phyloP scores from a whole-genome alignment of 2,888 invertebrate species.

The Cheilosia scutellata region DNA sequence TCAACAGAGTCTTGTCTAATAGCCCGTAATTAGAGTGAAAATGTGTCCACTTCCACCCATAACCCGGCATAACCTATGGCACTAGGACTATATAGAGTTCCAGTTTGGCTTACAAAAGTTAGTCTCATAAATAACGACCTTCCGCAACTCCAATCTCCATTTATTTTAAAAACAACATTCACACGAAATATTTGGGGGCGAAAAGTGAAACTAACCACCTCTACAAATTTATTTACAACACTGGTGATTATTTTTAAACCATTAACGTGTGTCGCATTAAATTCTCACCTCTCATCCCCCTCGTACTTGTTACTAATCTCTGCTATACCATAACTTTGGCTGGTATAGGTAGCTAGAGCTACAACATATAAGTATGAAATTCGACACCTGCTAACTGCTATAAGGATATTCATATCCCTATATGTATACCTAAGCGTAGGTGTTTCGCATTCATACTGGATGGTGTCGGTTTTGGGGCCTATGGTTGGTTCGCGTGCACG shows the following conservation, averaged over 20 bases:
- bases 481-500: slow-evolving; percentile 20
- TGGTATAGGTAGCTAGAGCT: too few species aligned
- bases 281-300: background rate
- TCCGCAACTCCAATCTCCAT: slow-evolving; percentile 7
- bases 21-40: slow-evolving; percentile 23
- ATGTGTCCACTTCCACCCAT: slow-evolving; percentile 5
- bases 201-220: slow-evolving; percentile 2
- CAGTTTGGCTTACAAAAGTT: background rate
- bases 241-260: slow-evolving; percentile 49
- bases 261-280: slow-evolving; percentile 47
- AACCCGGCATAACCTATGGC: background rate
- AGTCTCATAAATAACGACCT: slow-evolving; percentile 21
- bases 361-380: slow-evolving; percentile 16
- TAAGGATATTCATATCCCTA: slow-evolving; percentile 32
- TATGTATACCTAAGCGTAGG: slow-evolving; percentile 10
- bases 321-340: background rate
- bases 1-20: background rate
- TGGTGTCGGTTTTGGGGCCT: slow-evolving; percentile 15
- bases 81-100: background rate
- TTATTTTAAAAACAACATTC: background rate
- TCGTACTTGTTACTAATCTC: background rate
- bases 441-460: background rate
- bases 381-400: slow-evolving; percentile 51
- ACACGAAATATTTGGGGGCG: background rate
- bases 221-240: slow-evolving; percentile 8